Evolutionary conservation across 1,140 invertebrate genomes (phyloP).

Genomic region (Drosophila rufa): DNA sequence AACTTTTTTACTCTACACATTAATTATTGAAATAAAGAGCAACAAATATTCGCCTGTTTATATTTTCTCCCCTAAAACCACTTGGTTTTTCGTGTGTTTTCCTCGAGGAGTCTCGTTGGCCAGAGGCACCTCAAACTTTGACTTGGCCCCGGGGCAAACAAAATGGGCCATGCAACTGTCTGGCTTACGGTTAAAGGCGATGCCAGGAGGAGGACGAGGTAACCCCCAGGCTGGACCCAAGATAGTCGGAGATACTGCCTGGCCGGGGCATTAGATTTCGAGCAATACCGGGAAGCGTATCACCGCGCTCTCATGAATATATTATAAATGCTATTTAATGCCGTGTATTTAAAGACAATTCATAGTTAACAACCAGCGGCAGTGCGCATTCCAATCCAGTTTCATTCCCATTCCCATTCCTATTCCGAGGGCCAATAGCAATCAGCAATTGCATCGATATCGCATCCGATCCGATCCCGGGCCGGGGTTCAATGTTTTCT

Average conservation of each 20-base stretch:
- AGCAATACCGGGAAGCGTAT: slow-evolving; percentile 78
- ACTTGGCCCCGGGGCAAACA: slow-evolving; percentile 61
- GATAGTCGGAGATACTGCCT: slow-evolving; percentile 50
- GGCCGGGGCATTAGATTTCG: slow-evolving; percentile 67
- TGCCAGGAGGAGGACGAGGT: slow-evolving; percentile 1
- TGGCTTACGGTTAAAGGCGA: slow-evolving; percentile 75
- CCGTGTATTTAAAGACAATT: slow-evolving; percentile 82
- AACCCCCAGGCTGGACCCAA: background rate
- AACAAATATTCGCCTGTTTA: slow-evolving; percentile 6
- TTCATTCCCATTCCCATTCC: slow-evolving; percentile 1
- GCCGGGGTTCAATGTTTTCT: slow-evolving; percentile 74
- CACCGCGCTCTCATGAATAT: slow-evolving; percentile 75
- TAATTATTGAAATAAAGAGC: background rate
- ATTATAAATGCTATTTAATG: slow-evolving; percentile 83
- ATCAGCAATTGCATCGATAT: slow-evolving; percentile 82
- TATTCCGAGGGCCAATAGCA: slow-evolving; percentile 54
- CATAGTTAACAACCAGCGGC: slow-evolving; percentile 56
- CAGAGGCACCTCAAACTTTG: slow-evolving; percentile 42
- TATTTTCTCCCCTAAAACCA: slow-evolving; percentile 1
- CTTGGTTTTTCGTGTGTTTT: slow-evolving; percentile 7
- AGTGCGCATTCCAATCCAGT: slow-evolving; percentile 14
- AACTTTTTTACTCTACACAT: too few species aligned
- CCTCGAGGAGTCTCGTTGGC: slow-evolving; percentile 5
- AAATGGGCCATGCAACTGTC: slow-evolving; percentile 80
- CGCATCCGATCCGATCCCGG: slow-evolving; percentile 48